Base-by-base conservation (phyloP, 1,140 invertebrate genomes). In the Drosophila kikkawai region DNA sequence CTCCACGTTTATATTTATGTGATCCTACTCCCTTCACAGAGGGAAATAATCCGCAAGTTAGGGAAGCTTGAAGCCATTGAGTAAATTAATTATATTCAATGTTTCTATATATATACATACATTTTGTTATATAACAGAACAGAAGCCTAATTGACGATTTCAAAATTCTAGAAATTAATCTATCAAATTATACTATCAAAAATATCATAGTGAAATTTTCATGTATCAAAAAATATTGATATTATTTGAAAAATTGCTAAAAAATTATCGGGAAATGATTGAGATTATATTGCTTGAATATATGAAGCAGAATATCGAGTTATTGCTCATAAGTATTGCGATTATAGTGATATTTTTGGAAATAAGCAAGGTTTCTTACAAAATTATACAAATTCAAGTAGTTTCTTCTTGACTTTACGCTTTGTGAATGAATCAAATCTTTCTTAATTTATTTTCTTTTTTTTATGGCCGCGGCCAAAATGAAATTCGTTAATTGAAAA, bases 401-500 rank as follows among this genome's bases (percentile, higher is more conserved):
- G 48, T 51, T 51, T 51, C 8, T 51, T 17, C 29, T 17, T 51
- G 22, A 26, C 15, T 50, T 29, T 1, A 19, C 19, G 17, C 19
- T 45, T 47, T 48, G 7, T 26, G 13, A 48, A 48, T 26, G 7
- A 48, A 26, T 26, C 0, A 26, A 26, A 48, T 9, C 22, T 7
- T 19, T 22, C 4, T 26, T 26, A 9, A 12, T 41, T 41, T 1
- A 7, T 41, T 41, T 39, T 6, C 2, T 47, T 17, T 48, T 53
- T 53, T 34, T 53, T 53, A 34, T 53, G 29, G 6, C 17, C 50
- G 11, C 19, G 50, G 15, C 51, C 32, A 36, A 53, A 19, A 29
- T 50, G 48, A 50, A 50, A 50, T 50, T 50, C 26, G 67, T 73
- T 73, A 73, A 73, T 73, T 73, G 68, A 73, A 73, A 71, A 66